These are phyloP conservation scores for Crax fasciolata DNA, from an alignment of 2,797 vertebrate species.

Conservation along the genomic window DNA sequence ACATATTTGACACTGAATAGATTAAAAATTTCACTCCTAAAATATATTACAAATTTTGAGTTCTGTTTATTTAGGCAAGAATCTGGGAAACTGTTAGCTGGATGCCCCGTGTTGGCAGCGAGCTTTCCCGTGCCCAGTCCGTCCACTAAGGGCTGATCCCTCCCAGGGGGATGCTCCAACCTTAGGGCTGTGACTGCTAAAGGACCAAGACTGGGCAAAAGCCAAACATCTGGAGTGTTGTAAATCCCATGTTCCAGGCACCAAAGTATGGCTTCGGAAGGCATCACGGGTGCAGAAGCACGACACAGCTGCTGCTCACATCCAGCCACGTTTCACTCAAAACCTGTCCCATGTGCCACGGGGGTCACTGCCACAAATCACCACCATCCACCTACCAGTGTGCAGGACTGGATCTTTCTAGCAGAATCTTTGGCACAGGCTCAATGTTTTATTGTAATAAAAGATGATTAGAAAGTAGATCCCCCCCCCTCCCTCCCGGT, in stretches of 20 bases:
- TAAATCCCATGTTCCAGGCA: rapidly evolving
- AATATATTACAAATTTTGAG: neutral
- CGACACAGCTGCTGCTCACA: rapidly evolving
- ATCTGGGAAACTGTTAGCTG: neutral
- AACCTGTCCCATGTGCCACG: rapidly evolving
- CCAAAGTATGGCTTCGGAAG: rapidly evolving
- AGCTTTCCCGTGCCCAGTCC: rapidly evolving
- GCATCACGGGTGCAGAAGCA: neutral
- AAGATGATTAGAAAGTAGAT: slow-evolving; percentile 43
- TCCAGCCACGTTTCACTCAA: rapidly evolving
- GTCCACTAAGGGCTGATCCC: neutral
- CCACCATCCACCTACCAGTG: neutral
- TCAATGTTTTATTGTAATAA: slow-evolving; percentile 45
- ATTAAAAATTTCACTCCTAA: neutral
- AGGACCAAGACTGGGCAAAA: neutral
- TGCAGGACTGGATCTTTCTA: neutral
- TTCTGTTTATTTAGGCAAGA: neutral
- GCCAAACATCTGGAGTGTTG: neutral
- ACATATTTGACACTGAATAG: neutral
- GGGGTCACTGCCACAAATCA: rapidly evolving
- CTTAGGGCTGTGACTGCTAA: neutral
- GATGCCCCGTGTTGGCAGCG: rapidly evolving
- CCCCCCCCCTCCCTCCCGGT: neutral
- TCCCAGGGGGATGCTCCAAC: neutral
- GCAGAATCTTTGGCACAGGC: slow-evolving; percentile 70